These are phyloP conservation scores for Lepus europaeus DNA, from an alignment of 2,113 vertebrate species.

Conservation along the genomic window DNA sequence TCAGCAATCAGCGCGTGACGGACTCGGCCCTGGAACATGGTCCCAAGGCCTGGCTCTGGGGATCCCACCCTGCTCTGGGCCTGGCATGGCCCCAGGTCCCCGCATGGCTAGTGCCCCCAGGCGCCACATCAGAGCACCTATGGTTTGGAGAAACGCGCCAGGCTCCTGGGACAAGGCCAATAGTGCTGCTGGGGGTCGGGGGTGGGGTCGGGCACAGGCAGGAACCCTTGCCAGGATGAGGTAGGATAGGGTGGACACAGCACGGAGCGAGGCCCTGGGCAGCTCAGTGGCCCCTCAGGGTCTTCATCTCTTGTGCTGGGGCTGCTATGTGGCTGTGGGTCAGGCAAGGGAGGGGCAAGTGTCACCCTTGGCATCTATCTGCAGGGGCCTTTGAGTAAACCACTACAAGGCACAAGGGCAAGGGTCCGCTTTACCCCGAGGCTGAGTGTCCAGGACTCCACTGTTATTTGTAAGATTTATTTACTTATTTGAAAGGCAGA, in stretches of 20 bases:
- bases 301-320: not conserved
- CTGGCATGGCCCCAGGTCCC: not conserved
- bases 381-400: too few relatives aligned
- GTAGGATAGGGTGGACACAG: not conserved
- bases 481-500: too few relatives aligned
- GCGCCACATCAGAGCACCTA: too few relatives aligned
- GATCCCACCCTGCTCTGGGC: not conserved
- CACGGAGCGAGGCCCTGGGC: not conserved
- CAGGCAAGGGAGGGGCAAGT: not conserved
- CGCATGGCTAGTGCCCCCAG: too few relatives aligned
- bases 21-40: too few relatives aligned
- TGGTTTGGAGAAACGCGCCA: too few relatives aligned
- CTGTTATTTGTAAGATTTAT: too few relatives aligned
- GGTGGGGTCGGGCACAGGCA: fast-evolving
- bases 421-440: too few relatives aligned
- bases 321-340: not conserved
- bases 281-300: not conserved
- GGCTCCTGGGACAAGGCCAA: not conserved
- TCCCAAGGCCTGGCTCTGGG: not conserved
- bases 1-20: too few relatives aligned
- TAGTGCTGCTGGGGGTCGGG: fast-evolving
- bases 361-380: too few relatives aligned
- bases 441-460: too few relatives aligned
- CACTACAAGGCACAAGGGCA: too few relatives aligned
- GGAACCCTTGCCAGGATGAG: not conserved